Evolutionary conservation across 2,888 invertebrate species (phyloP).

Genomic region (Chloroclystis v-ata): DNA sequence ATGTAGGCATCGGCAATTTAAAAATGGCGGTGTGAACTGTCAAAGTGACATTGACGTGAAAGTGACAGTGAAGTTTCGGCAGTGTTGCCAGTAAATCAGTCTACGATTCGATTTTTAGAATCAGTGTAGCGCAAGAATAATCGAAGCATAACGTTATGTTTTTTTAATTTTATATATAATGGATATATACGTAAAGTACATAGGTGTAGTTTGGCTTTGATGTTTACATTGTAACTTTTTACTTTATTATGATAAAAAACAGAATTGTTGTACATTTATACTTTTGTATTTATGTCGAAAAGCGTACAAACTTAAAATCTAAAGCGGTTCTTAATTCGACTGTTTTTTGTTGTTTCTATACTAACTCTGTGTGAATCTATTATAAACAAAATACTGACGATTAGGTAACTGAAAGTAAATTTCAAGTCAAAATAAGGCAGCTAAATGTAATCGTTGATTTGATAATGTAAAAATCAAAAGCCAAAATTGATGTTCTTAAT

Average conservation of each 20-base stretch:
- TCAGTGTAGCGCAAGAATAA: slow-evolving; percentile 52
- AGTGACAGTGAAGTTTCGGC: neutral
- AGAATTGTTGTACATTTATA: no score
- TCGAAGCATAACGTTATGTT: slow-evolving; percentile 67
- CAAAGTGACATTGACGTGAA: slow-evolving; percentile 15
- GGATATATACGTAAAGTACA: slow-evolving; percentile 58
- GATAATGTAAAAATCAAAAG: slow-evolving; percentile 16
- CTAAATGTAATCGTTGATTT: no score
- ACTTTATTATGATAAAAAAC: neutral
- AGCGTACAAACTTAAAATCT: no score
- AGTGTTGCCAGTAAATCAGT: neutral
- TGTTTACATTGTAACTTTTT: slow-evolving; percentile 27
- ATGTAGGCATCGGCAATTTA: neutral
- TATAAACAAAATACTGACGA: no score
- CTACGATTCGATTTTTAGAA: slow-evolving; percentile 18
- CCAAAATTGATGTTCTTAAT: slow-evolving; percentile 26
- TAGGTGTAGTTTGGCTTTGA: slow-evolving; percentile 44
- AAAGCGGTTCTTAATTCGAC: no score
- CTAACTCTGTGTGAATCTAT: no score
- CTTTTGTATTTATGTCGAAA: no score
- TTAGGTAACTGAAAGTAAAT: no score
- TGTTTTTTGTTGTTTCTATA: no score
- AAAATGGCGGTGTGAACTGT: slow-evolving; percentile 9
- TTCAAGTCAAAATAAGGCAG: no score
- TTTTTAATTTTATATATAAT: slow-evolving; percentile 70